Evolutionary conservation across 53 echinoderm and acorn worm species (phyloP).

Genomic region (Apostichopus leukothele): DNA sequence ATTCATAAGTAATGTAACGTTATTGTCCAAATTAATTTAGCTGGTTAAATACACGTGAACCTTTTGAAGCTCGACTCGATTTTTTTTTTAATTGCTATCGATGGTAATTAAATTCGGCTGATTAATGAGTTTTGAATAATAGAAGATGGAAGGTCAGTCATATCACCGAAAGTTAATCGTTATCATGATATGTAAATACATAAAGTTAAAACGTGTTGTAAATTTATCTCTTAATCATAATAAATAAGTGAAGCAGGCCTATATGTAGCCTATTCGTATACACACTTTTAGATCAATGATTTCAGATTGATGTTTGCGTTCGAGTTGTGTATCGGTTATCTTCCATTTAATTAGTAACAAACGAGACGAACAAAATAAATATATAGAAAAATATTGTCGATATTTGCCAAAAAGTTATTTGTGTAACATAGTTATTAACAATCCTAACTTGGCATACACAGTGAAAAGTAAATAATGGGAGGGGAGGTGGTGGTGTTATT

Average conservation of each 20-base stretch:
- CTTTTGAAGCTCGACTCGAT: conserved; percentile 9
- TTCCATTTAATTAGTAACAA: no score
- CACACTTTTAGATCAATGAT: no score
- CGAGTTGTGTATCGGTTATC: no score
- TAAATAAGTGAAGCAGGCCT: neutral
- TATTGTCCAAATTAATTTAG: conserved; percentile 22
- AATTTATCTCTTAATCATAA: neutral
- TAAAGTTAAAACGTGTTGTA: conserved; percentile 8
- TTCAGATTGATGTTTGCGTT: no score
- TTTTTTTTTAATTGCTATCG: neutral
- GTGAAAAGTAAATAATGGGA: no score
- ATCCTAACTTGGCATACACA: no score
- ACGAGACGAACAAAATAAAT: no score
- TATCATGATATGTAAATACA: neutral
- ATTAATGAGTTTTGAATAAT: neutral
- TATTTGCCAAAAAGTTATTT: no score
- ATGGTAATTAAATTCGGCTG: neutral
- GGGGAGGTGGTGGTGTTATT: no score
- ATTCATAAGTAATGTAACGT: conserved; percentile 4
- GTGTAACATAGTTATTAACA: no score
- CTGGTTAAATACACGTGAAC: conserved; percentile 5
- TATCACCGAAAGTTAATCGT: neutral
- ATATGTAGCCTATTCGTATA: no score
- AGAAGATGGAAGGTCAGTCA: neutral
- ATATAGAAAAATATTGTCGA: no score